Evolutionary conservation across 2,113 vertebrate genomes (phyloP), one percentile per base, ranked within the genome.

Genomic region (Rhipidura dahli): DNA sequence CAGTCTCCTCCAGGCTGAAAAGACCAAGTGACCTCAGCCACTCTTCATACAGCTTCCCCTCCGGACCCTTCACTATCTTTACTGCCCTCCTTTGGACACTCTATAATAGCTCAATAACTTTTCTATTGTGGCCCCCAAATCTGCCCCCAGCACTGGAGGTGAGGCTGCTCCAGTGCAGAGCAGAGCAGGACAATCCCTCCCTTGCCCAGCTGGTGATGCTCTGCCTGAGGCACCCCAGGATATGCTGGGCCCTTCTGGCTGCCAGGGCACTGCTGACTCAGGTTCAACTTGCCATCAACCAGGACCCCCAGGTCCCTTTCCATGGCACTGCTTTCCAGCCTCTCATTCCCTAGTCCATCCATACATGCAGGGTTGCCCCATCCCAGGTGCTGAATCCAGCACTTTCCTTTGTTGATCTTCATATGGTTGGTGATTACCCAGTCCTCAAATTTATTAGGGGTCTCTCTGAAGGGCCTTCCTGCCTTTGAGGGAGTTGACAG

Each of bases 181-280:
- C 83, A 85, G 51, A 76, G 11, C 2, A 0, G 51, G 44, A 66
- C 51, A 66, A 50, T 59, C 26, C 13, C 30, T 75, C 60, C 35
- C 51, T 42, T 57, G 31, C 35, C 31, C 0, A 0, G 26, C 44
- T 42, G 66, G 18, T 0, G 0, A 42, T 57, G 51, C 30, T 57
- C 42, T 21, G 13, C 21, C 70, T 66, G 42, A 26, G 57, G 24
- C 8, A 0, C n/a, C 15, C 8, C 35, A 42, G 61, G 51, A 7
- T 16, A 21, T 0, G 0, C 0, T 1, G 31, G 31, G 20, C 11
- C 4, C 30, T 57, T 16, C 31, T 50, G 70, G 35, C 42, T 85
- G 7, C 35, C 50, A 35, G 51, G 42, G 31, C 59, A n/a, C 59
- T 56, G 40, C 60, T 59, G 51, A 0, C 7, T 31, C 17, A 0